These are phyloP conservation scores for Drosophila fuyamai DNA, from an alignment of 1,140 invertebrate species.

Conservation along the genomic window DNA sequence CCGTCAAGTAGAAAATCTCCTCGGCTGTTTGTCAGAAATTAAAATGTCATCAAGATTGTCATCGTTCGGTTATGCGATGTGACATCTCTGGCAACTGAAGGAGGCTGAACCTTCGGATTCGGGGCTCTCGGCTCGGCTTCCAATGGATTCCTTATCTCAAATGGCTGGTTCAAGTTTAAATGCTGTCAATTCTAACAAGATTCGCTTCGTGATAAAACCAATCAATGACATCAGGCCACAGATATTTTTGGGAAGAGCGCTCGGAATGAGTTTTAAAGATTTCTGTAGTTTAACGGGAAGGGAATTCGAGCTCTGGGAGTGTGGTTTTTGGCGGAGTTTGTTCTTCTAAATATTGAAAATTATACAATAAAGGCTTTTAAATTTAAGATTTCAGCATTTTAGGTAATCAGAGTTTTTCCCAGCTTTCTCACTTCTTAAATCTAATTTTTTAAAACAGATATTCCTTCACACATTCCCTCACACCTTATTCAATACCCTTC, in stretches of 20 bases:
- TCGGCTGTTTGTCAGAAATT: constrained; percentile 73
- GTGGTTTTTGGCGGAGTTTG: neutral
- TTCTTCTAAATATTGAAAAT: too few relatives aligned
- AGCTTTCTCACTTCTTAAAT: neutral
- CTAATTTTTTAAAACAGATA: neutral
- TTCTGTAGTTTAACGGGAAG: neutral
- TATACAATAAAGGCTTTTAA: too few relatives aligned
- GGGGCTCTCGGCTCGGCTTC: constrained; percentile 13
- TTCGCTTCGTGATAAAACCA: constrained; percentile 63
- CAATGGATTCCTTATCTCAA: constrained; percentile 53
- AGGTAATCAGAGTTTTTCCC: neutral
- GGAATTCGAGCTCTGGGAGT: neutral
- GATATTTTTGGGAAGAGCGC: constrained; percentile 17
- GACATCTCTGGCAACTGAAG: constrained; percentile 63
- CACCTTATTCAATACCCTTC: constrained; percentile 2
- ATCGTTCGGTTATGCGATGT: constrained; percentile 68
- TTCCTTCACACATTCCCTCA: neutral
- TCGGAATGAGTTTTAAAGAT: neutral
- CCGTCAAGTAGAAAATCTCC: constrained; percentile 79
- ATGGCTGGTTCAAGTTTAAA: constrained; percentile 70
- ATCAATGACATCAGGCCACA: constrained; percentile 56
- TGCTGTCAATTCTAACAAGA: constrained; percentile 83
- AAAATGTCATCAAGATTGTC: constrained; percentile 85
- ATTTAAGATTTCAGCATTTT: too few relatives aligned
- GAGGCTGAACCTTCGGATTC: constrained; percentile 16